phyloP scores from a whole-genome alignment of 2,113 vertebrate species.

The Sebastes fasciatus region DNA sequence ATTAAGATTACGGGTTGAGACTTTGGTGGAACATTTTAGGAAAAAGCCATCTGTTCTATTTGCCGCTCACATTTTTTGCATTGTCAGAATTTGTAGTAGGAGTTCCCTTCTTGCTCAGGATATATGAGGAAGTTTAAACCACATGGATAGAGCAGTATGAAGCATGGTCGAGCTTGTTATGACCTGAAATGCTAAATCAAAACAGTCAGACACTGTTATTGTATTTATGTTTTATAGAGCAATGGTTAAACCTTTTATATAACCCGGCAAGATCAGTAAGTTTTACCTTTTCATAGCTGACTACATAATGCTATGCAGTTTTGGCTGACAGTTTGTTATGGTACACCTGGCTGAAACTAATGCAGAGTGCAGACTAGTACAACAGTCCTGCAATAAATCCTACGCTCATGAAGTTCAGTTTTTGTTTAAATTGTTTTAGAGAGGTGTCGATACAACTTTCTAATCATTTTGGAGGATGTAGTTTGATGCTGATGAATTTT shows the following conservation, averaged over 20 bases:
- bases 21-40: constrained; percentile 43
- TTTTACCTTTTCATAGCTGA: background rate
- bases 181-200: background rate
- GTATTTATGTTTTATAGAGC: background rate
- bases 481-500: too few relatives aligned
- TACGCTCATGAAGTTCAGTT: background rate
- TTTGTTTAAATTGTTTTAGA: background rate
- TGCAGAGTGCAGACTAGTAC: background rate
- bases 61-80: background rate
- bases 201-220: background rate
- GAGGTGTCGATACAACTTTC: background rate
- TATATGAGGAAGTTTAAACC: background rate
- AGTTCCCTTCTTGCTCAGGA: background rate
- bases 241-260: background rate
- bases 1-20: constrained; percentile 67
- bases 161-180: background rate
- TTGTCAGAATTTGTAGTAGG: background rate
- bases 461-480: too few relatives aligned
- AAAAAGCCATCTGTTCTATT: constrained; percentile 50
- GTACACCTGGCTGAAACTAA: background rate
- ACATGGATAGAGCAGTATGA: background rate
- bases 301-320: background rate
- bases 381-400: background rate
- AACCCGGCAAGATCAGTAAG: background rate
- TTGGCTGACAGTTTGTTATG: background rate